These are phyloP conservation scores for Otolemur garnettii DNA, from an alignment of 2,113 vertebrate genomes.

Conservation along the genomic window DNA sequence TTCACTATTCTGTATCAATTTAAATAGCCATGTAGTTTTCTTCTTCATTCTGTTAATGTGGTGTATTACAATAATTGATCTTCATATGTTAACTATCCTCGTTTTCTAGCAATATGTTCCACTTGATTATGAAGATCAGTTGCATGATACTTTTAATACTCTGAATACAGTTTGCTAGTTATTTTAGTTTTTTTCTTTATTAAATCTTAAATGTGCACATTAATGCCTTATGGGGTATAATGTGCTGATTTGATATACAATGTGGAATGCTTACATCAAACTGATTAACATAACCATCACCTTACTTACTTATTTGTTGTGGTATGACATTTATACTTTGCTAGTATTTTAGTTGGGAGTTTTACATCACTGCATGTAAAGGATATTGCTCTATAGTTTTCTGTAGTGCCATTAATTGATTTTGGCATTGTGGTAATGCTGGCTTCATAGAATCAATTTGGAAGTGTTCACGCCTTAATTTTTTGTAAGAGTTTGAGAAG, in stretches of 20 bases:
- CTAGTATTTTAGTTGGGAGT: neutral
- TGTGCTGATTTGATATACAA: too few species aligned
- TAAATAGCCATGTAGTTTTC: neutral
- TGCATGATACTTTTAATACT: neutral
- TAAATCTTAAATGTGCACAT: too few species aligned
- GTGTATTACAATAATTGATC: neutral
- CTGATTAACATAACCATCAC: too few species aligned
- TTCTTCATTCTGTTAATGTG: neutral
- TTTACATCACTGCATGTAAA: neutral
- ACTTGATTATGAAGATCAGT: neutral
- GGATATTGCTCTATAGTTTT: neutral
- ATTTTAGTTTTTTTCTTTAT: too few species aligned
- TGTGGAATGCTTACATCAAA: too few species aligned
- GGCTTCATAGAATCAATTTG: neutral
- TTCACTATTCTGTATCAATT: neutral
- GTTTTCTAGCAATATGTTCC: neutral
- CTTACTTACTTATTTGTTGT: too few species aligned
- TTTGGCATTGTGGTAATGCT: neutral
- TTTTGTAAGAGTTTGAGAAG: neutral
- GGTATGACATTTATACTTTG: too few species aligned
- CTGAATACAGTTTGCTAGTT: neutral
- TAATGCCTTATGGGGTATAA: too few species aligned
- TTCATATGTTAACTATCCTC: neutral
- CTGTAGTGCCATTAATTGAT: neutral
- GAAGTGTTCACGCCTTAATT: neutral